Base-by-base conservation (phyloP, 2,888 invertebrate species). In the Mesodorylaimus sp. region DNA sequence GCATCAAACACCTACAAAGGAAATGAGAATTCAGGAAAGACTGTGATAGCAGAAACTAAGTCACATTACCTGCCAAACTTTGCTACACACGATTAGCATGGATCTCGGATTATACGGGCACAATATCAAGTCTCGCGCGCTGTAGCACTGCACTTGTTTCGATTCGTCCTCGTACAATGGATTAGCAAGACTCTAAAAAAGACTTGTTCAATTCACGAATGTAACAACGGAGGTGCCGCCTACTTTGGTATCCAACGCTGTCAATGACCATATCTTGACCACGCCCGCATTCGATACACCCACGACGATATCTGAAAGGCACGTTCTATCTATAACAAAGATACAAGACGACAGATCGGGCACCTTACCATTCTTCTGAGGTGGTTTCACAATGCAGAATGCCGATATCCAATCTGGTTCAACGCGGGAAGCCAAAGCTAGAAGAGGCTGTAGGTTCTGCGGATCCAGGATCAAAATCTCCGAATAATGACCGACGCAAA, bases 341-440 rank as follows among this genome's bases (percentile, higher is more conserved):
- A 45, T 45, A 45, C 36, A 13, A 36, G 36, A 36, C 36, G n/a
- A 13, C n/a, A 36, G 10, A 36, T 36, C 10, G 36, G 36, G n/a
- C n/a, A n/a, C n/a, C n/a, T 32, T 50, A 78, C 78, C 78, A 70
- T 76, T 75, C 68, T 76, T 72, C 66, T 76, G 76, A 60, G 74
- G 73, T 55, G 78, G 78, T 56, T 75, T 67, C 43, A 80, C 68
- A 32, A 95, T 83, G 70, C 89, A 87, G 58, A 93, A 76, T 43
- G 95, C 87, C 54, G 87, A 86, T 61, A 97, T 88, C 95, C 97
- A 97, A 64, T 97, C 95, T 0, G 95, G 91, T 66, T 88, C 88
- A 54, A 93, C 86, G 65, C 87, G 81, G 0, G 91, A 91, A 58
- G 85, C 83, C 41, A 97, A 71, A n/a, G 80, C 79, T 68, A 88